Percentiles rank a stretch among this genome's conserved stretches.
Evolutionary conservation across 2,797 vertebrate species (phyloP).

Genomic region (Zalophus californianus): DNA sequence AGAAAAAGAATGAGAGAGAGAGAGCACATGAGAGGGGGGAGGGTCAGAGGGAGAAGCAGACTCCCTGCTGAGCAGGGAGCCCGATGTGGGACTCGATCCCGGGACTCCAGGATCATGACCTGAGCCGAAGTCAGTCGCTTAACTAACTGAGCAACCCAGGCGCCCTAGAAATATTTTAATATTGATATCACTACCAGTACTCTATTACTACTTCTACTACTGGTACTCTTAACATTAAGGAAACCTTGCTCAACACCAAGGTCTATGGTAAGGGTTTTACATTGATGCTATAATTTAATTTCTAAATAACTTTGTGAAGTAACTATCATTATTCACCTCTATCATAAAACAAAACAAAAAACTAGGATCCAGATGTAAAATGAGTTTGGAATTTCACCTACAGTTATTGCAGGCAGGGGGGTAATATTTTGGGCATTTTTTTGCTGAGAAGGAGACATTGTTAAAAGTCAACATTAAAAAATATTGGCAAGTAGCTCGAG

Average conservation of each 20-base stretch:
- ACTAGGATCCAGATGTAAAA: neutral
- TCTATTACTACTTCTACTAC: neutral
- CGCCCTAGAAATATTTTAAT: neutral
- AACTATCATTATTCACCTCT: neutral
- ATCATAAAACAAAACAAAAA: neutral
- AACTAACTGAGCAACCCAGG: too few species aligned
- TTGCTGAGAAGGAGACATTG: neutral
- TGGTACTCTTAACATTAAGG: neutral
- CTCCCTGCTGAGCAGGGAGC: too few species aligned
- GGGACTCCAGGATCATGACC: too few species aligned
- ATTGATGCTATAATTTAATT: neutral
- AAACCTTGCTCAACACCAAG: neutral
- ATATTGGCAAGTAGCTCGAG: neutral
- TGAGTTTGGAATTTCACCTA: neutral
- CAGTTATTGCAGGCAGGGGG: neutral
- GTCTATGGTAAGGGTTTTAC: neutral
- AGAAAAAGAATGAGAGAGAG: too few species aligned
- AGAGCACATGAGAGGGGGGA: too few species aligned
- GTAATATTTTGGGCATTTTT: neutral
- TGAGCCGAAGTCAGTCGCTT: too few species aligned
- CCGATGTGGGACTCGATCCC: too few species aligned
- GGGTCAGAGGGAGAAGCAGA: too few species aligned
- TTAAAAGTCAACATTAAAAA: neutral
- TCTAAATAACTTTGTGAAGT: neutral
- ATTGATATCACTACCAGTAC: neutral